phyloP scores from a whole-genome alignment of 2,113 vertebrate genomes.

The Microtus montanus region DNA sequence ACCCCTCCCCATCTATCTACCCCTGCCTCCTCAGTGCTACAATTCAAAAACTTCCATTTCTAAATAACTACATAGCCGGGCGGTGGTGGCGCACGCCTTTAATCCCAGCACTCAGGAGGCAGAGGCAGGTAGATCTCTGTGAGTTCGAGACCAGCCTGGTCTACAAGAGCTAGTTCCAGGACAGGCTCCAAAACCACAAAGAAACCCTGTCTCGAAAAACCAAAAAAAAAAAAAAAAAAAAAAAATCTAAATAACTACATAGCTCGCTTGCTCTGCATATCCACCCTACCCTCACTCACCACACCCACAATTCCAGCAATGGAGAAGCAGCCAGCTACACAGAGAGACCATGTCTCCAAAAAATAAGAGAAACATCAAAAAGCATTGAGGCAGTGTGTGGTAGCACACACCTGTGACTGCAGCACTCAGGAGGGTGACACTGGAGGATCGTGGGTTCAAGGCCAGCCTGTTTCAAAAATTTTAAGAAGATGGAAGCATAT shows the following conservation, averaged over 20 bases:
- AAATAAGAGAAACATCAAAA: neutral
- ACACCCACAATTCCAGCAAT: neutral
- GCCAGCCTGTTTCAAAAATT: neutral
- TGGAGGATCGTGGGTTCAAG: neutral
- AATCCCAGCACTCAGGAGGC: too few species aligned
- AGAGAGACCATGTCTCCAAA: neutral
- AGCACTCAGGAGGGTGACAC: neutral
- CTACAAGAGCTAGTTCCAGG: too few species aligned
- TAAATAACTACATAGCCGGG: neutral
- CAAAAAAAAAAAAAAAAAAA: too few species aligned
- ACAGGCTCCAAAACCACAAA: too few species aligned
- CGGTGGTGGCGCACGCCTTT: too few species aligned
- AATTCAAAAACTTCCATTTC: neutral
- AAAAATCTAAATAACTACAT: neutral
- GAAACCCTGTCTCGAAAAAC: too few species aligned
- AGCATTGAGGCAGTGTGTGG: neutral
- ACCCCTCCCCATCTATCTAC: neutral
- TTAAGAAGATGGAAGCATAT: neutral
- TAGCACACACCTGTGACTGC: too few species aligned
- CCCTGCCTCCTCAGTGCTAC: neutral
- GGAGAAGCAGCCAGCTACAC: neutral
- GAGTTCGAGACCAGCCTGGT: too few species aligned
- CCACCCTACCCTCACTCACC: neutral
- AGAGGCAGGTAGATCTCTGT: too few species aligned
- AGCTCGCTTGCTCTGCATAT: neutral